These are phyloP conservation scores for Salmo trutta DNA, from an alignment of 2,797 vertebrate species.

Conservation along the genomic window DNA sequence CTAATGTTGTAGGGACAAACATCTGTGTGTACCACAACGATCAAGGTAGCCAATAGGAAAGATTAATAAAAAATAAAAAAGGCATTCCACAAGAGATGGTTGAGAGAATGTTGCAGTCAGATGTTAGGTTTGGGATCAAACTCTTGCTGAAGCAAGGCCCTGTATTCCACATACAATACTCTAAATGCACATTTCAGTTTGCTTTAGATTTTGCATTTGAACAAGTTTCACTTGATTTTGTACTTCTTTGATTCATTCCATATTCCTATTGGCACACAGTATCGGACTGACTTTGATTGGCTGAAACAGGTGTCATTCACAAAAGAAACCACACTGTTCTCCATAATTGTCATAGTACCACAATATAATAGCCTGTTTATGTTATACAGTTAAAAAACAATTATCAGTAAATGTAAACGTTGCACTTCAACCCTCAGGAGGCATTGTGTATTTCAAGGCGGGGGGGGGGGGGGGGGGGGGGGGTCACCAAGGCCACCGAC, in stretches of 20 bases:
- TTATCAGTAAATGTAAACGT: slow-evolving; percentile 22
- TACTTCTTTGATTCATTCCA: slow-evolving; percentile 59
- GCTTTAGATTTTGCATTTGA: slow-evolving; percentile 34
- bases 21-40: slow-evolving; percentile 5
- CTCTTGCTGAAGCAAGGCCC: slow-evolving; percentile 15
- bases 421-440: slow-evolving; percentile 27
- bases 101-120: slow-evolving; percentile 44
- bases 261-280: slow-evolving; percentile 31
- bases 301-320: slow-evolving; percentile 35
- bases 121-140: slow-evolving; percentile 19
- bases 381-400: slow-evolving; percentile 18
- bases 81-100: slow-evolving; percentile 26
- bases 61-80: slow-evolving; percentile 9
- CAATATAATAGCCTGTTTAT: slow-evolving; percentile 8
- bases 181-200: slow-evolving; percentile 35
- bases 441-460: slow-evolving; percentile 28
- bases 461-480: no score
- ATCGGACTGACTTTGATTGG: slow-evolving; percentile 35
- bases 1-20: slow-evolving; percentile 12
- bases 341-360: slow-evolving; percentile 18
- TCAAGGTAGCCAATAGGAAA: slow-evolving; percentile 22
- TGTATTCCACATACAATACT: slow-evolving; percentile 55
- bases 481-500: slow-evolving; percentile 11
- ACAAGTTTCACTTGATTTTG: slow-evolving; percentile 62
- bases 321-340: slow-evolving; percentile 1